Conservation (phyloP, 2,888 invertebrate species). For the Arctia plantaginis region DNA sequence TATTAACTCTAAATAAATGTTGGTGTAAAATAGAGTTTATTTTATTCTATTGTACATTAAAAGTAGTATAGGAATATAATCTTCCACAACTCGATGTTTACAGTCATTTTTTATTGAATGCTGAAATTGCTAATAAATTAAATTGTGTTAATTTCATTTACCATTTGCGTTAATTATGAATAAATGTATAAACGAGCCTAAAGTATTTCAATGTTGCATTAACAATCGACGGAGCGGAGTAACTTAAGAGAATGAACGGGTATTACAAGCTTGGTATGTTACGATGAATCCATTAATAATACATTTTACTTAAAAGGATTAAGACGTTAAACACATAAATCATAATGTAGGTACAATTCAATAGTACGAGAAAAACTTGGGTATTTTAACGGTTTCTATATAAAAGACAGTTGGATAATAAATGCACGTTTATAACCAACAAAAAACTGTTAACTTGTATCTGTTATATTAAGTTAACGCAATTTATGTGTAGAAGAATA, state of each 20-base stretch:
- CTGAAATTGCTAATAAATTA: not conserved
- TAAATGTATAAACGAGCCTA: not conserved
- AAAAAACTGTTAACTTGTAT: not conserved
- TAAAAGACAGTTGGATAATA: not conserved
- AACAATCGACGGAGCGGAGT: not conserved
- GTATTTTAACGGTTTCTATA: not conserved
- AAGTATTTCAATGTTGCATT: not conserved
- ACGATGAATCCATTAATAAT: conserved; percentile 4
- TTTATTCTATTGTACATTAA: not conserved
- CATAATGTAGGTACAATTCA: conserved; percentile 2
- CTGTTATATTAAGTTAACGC: not conserved
- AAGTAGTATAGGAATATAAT: not conserved
- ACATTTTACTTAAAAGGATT: conserved; percentile 19
- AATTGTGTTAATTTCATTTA: not conserved
- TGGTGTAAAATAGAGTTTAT: not conserved
- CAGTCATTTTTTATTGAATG: not conserved
- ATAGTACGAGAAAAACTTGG: not conserved
- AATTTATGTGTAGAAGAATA: not conserved
- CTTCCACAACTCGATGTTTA: not conserved
- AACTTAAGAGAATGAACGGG: conserved; percentile 6
- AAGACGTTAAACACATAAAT: conserved; percentile 18
- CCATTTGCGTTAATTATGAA: not conserved
- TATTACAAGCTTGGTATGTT: conserved; percentile 2
- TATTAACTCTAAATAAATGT: not conserved
- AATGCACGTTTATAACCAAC: not conserved